Evolutionary conservation across 2,113 vertebrate species (phyloP), one percentile per base, ranked within the genome.

Genomic region (Neomonachus schauinslandi): DNA sequence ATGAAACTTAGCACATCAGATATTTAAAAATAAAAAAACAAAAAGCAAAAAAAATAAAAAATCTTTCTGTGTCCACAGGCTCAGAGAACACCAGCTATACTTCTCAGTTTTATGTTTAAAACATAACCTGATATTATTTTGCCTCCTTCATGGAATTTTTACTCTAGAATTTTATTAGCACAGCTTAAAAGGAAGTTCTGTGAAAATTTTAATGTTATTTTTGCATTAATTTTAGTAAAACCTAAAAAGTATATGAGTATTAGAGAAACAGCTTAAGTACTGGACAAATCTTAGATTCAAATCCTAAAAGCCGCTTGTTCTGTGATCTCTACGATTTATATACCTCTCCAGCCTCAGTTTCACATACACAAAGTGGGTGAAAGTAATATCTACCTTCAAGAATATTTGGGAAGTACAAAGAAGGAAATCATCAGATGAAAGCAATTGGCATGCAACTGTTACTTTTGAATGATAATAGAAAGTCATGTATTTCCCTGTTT

Each of bases 51-150:
- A 9, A 92, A 95, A 57, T 65, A 12, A 8, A 91, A 88, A 86
- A 57, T n/a, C 0, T 16, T 5, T 95, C 82, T 59, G 14, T 91
- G 33, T 79, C 15, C 36, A 53, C 8, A 77, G 4, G 13, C 67
- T 94, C 4, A 18, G n/a, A 95, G 6, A 67, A 72, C 12, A 28
- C 31, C 33, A 82, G 28, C 16, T 85, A 0, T 77, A 69, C 0
- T 55, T 59, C 11, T 85, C 46, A 55, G 31, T 16, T 92, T 92
- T 84, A 87, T 93, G 85, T 72, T 94, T 90, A 87, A 95, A 84
- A 42, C 7, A 83, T 31, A 7, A 88, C 2, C 6, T 91, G 39
- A 36, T 31, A 84, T 36, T 88, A 36, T 63, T 80, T 79, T 92
- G 22, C 28, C 10, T 89, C 15, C 6, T 93, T 74, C 36, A 28